phyloP scores from a whole-genome alignment of 2,797 vertebrate genomes.

The Threskiornis aethiopicus region DNA sequence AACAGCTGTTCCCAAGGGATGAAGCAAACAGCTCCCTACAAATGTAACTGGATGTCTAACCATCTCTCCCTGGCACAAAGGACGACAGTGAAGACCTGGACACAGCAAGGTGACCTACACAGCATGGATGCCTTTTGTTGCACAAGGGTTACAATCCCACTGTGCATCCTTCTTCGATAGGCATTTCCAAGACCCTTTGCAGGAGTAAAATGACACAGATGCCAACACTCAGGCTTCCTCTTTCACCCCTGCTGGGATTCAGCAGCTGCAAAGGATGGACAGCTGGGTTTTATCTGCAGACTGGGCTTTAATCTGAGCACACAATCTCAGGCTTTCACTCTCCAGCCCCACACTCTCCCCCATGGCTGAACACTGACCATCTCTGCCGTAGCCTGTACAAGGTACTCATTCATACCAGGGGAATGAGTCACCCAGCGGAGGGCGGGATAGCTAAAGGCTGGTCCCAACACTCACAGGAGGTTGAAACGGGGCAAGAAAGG shows the following conservation, averaged over 20 bases:
- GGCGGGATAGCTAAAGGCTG: neutral
- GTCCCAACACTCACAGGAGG: neutral
- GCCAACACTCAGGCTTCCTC: neutral
- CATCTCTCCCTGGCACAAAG: neutral
- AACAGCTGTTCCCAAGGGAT: neutral
- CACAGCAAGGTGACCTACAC: neutral
- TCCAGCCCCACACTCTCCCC: neutral
- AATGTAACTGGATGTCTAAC: neutral
- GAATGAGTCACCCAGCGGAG: constrained; percentile 30
- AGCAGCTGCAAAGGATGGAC: neutral
- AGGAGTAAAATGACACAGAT: neutral
- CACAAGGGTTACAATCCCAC: neutral
- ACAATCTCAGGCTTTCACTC: constrained; percentile 47
- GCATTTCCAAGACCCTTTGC: neutral
- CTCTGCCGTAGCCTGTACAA: constrained; percentile 22
- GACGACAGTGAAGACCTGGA: neutral
- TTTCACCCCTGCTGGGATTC: neutral
- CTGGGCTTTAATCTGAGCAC: neutral
- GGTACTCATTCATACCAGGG: constrained; percentile 42
- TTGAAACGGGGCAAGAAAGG: neutral
- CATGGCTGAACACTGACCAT: neutral
- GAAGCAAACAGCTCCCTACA: neutral
- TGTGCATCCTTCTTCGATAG: neutral
- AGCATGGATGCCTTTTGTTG: neutral
- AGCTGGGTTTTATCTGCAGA: constrained; percentile 37